Percentiles rank a stretch among this genome's conserved stretches.
Evolutionary conservation across 1,140 invertebrate species (phyloP).

Genomic region (Lasioglossum baleicum): DNA sequence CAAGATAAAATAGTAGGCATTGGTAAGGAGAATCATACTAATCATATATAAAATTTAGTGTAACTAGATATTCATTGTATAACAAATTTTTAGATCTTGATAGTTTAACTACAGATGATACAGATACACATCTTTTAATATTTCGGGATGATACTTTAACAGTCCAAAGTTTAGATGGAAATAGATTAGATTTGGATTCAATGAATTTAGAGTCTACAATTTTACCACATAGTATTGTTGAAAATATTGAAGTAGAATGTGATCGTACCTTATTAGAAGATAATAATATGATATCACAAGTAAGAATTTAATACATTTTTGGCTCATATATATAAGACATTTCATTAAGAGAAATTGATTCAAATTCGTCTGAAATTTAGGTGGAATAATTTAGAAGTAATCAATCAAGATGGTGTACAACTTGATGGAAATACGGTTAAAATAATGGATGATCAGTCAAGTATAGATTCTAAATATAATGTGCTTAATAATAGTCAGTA

Average conservation of each 20-base stretch:
- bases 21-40: constrained; percentile 71
- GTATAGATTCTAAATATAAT: constrained; percentile 66
- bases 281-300: constrained; percentile 71
- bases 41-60: not conserved
- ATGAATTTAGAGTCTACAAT: constrained; percentile 74
- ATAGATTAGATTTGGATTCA: constrained; percentile 70
- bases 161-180: constrained; percentile 69
- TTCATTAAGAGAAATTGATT: not conserved
- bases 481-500: constrained; percentile 65
- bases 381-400: constrained; percentile 68
- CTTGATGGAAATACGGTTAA: constrained; percentile 64
- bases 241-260: constrained; percentile 69
- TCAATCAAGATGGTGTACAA: constrained; percentile 67
- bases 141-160: constrained; percentile 74
- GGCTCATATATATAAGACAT: not conserved
- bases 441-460: constrained; percentile 67
- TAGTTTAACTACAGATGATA: constrained; percentile 68
- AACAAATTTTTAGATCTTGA: constrained; percentile 71
- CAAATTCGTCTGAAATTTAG: no score
- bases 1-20: constrained; percentile 74
- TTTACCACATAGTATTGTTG: constrained; percentile 66
- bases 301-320: constrained; percentile 44
- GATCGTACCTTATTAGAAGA: constrained; percentile 68
- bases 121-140: constrained; percentile 73
- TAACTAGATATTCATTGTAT: constrained; percentile 19